Percentiles rank a stretch among this genome's conserved stretches.
Evolutionary conservation across 2,888 invertebrate species (phyloP).

Genomic region (Galerucella pusilla): DNA sequence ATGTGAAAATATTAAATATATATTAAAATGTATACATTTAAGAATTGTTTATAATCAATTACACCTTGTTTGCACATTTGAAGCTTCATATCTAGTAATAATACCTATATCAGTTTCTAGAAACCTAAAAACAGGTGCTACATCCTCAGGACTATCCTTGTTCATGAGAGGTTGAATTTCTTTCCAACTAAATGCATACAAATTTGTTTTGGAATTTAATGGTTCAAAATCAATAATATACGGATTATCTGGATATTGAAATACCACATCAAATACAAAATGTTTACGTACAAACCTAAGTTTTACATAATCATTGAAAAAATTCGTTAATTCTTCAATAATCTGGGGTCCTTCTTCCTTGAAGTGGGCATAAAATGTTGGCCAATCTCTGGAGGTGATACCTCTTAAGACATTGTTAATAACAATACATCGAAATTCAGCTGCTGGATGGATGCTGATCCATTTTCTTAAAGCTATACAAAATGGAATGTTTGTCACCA

Average conservation of each 20-base stretch:
- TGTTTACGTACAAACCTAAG: conserved; percentile 54
- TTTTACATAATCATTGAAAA: conserved; percentile 56
- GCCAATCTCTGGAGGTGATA: conserved; percentile 63
- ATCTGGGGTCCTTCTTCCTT: conserved; percentile 59
- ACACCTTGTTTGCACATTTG: conserved; percentile 34
- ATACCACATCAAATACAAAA: conserved; percentile 60
- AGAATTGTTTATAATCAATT: not conserved
- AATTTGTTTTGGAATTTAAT: conserved; percentile 58
- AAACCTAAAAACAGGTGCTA: conserved; percentile 61
- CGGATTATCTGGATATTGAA: conserved; percentile 56
- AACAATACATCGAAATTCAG: conserved; percentile 62
- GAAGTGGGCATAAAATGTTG: conserved; percentile 61
- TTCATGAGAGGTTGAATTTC: conserved; percentile 60
- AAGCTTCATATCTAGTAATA: conserved; percentile 54
- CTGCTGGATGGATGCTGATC: conserved; percentile 62
- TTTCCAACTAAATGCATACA: conserved; percentile 62
- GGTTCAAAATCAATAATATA: conserved; percentile 60
- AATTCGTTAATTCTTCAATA: conserved; percentile 55
- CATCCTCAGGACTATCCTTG: conserved; percentile 55
- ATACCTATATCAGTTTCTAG: conserved; percentile 61
- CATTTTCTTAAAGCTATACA: conserved; percentile 60
- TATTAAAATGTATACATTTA: not conserved
- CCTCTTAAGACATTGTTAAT: conserved; percentile 59
- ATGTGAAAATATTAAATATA: no score
- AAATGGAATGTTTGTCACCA: conserved; percentile 53